Evolutionary conservation across 2,113 vertebrate genomes (phyloP).

Genomic region (Trichechus manatus): DNA sequence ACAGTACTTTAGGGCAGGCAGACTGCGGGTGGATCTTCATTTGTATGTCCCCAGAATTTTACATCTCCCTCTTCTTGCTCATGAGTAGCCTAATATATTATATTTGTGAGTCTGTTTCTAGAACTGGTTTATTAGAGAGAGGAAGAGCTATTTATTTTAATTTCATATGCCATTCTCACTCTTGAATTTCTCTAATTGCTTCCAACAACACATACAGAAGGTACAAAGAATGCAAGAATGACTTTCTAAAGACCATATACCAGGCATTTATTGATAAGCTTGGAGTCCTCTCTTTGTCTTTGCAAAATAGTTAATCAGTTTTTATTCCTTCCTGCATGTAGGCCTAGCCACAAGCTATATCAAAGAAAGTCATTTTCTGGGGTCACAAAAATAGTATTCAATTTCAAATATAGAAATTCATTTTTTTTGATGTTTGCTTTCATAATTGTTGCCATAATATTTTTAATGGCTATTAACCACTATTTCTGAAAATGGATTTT

Average conservation of each 20-base stretch:
- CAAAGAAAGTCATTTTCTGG: not conserved
- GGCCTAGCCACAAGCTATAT: not conserved
- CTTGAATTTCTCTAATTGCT: not conserved
- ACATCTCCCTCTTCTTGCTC: not conserved
- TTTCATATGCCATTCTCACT: not conserved
- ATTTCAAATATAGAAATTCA: not conserved
- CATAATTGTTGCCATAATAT: not conserved
- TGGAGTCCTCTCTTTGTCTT: not conserved
- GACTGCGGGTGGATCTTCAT: not conserved
- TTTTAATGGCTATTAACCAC: not conserved
- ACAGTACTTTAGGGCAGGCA: not conserved
- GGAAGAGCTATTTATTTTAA: not conserved
- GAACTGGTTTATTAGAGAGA: not conserved
- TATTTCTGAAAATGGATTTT: slow-evolving; percentile 1
- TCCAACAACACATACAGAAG: not conserved
- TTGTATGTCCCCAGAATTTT: not conserved
- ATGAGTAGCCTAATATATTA: not conserved
- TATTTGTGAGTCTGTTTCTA: not conserved
- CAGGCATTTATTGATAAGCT: not conserved
- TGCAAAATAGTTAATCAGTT: not conserved
- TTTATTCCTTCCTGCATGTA: not conserved
- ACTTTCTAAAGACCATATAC: not conserved
- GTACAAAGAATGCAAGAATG: not conserved
- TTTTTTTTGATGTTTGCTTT: not conserved
- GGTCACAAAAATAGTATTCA: not conserved